phyloP scores from a whole-genome alignment of 2,888 invertebrate species.

The Aphodius sticticus region DNA sequence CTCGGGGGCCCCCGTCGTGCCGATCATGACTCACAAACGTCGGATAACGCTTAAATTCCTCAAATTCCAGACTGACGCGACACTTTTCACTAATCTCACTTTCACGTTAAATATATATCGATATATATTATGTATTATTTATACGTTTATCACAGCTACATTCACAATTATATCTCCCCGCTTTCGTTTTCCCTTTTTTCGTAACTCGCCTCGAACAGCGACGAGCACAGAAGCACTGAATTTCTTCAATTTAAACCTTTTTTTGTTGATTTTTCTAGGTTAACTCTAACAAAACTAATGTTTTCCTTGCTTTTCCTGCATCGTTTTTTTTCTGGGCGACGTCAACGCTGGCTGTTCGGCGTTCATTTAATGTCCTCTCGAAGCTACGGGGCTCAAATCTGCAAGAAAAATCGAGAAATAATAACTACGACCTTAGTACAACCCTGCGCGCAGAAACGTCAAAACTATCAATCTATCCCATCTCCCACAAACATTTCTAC shows the following conservation, averaged over 20 bases:
- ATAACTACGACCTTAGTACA: conserved; percentile 8
- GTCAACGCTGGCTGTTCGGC: background rate
- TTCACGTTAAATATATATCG: background rate
- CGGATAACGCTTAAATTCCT: conserved; percentile 50
- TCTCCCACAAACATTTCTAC: background rate
- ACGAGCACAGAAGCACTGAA: background rate
- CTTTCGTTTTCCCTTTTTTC: background rate
- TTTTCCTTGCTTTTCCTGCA: conserved; percentile 8
- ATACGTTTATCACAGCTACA: background rate
- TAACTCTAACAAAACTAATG: background rate
- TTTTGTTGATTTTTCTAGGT: conserved; percentile 8
- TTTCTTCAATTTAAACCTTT: background rate
- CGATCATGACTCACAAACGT: conserved; percentile 51
- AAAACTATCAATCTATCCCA: conserved; percentile 7
- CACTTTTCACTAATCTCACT: conserved; percentile 5
- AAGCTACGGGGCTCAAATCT: conserved; percentile 15
- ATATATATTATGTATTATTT: background rate
- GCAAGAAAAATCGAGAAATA: background rate
- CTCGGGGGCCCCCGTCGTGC: conserved; percentile 37
- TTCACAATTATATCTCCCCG: background rate
- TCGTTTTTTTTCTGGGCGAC: conserved; percentile 5
- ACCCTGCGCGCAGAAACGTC: conserved; percentile 12
- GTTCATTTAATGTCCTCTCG: conserved; percentile 6
- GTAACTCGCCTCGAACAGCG: background rate
- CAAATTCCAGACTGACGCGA: conserved; percentile 55